Conservation (phyloP, 1,140 invertebrate species). For the Bicyclus anynana region DNA sequence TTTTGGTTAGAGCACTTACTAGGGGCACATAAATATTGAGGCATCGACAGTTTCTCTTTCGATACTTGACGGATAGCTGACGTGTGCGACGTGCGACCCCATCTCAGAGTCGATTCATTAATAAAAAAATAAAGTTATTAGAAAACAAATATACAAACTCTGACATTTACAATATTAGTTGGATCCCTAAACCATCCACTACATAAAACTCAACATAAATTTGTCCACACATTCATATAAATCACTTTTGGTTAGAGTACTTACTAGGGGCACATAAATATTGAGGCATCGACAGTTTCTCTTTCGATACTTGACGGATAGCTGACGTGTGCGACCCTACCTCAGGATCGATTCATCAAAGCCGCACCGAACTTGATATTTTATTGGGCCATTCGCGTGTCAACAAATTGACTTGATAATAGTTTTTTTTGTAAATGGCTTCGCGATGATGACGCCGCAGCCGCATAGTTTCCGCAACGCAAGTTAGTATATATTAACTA, state of each 20-base stretch:
- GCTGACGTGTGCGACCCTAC: not conserved
- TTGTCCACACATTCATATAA: no score
- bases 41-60: conserved; percentile 1
- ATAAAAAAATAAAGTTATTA: no score
- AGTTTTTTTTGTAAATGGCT: no score
- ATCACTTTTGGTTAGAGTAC: not conserved
- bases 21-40: not conserved
- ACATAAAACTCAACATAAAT: no score
- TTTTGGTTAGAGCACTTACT: not conserved
- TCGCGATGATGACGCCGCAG: no score
- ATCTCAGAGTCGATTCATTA: not conserved
- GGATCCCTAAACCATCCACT: no score
- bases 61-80: not conserved
- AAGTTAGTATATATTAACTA: no score
- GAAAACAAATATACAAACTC: no score
- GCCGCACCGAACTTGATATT: not conserved
- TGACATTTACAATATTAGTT: no score
- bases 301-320: not conserved
- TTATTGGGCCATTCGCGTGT: not conserved
- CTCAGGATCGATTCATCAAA: not conserved
- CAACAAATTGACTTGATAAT: not conserved
- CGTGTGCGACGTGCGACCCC: not conserved
- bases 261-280: no score
- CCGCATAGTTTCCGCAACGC: no score
- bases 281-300: not conserved